phyloP scores from a whole-genome alignment of 2,113 vertebrate genomes.

The Silurus glanis region DNA sequence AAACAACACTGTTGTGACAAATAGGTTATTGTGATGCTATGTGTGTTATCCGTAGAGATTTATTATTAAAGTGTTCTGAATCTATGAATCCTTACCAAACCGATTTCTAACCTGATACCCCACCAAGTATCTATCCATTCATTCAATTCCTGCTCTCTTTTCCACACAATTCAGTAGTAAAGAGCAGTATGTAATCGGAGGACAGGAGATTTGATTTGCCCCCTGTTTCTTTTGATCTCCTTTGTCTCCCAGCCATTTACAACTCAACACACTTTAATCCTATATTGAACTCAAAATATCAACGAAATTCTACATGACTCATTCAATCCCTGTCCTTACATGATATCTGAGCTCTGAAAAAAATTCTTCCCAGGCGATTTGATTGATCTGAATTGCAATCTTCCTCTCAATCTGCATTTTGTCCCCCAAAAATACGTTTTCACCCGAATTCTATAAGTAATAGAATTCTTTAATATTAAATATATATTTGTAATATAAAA shows the following conservation, averaged over 20 bases:
- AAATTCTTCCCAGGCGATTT: neutral
- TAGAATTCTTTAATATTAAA: no score
- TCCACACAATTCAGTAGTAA: slow-evolving; percentile 56
- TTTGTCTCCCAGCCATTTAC: neutral
- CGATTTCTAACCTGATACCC: neutral
- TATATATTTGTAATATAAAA: neutral
- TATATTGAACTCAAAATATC: neutral
- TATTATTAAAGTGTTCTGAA: neutral
- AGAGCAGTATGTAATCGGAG: slow-evolving; percentile 72
- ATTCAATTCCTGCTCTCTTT: neutral
- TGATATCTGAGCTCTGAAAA: neutral
- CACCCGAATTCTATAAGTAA: no score
- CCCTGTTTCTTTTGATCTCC: neutral
- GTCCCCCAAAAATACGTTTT: no score
- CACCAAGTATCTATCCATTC: neutral
- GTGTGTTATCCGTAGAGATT: neutral
- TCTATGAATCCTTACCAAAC: neutral
- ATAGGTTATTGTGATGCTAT: neutral
- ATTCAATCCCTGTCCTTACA: neutral
- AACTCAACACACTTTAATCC: neutral
- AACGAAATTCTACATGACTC: no score
- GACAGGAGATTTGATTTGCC: slow-evolving; percentile 65
- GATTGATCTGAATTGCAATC: no score
- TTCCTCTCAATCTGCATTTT: neutral
- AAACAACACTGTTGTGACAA: neutral